Evolutionary conservation across 2,888 invertebrate genomes (phyloP).

Genomic region (Endotricha flammealis): DNA sequence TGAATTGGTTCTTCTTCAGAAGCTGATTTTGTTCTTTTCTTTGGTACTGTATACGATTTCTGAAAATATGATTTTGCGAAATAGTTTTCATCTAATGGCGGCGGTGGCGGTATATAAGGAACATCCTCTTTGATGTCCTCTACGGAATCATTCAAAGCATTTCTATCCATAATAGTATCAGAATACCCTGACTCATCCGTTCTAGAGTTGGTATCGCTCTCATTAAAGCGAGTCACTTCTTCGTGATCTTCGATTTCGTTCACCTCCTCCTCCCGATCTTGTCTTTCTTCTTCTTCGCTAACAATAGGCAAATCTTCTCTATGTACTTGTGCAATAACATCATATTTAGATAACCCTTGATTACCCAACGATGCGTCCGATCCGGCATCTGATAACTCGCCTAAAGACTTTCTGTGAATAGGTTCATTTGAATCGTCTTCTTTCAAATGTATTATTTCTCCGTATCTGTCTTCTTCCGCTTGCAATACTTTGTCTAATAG

Average conservation of each 20-base stretch:
- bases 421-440: conserved; percentile 34
- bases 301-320: conserved; percentile 72
- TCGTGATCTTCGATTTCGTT: conserved; percentile 34
- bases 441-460: conserved; percentile 48
- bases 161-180: conserved; percentile 56
- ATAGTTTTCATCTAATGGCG: conserved; percentile 58
- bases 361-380: conserved; percentile 64
- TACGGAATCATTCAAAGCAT: conserved; percentile 41
- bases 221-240: conserved; percentile 53
- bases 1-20: conserved; percentile 30
- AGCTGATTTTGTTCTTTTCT: conserved; percentile 19
- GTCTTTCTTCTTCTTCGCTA: conserved; percentile 56
- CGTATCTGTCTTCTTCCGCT: conserved; percentile 68
- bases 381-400: conserved; percentile 64
- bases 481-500: conserved; percentile 67
- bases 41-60: conserved; percentile 40
- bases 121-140: conserved; percentile 44
- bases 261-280: conserved; percentile 30
- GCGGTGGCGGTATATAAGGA: conserved; percentile 57
- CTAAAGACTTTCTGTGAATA: conserved; percentile 55
- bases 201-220: conserved; percentile 60
- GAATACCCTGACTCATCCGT: conserved; percentile 72
- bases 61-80: conserved; percentile 38
- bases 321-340: conserved; percentile 78
- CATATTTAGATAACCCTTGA: conserved; percentile 71